Percentiles rank a stretch among this genome's conserved stretches.
Conservation (phyloP, 2,113 vertebrate species). For the Alligator mississippiensis region DNA sequence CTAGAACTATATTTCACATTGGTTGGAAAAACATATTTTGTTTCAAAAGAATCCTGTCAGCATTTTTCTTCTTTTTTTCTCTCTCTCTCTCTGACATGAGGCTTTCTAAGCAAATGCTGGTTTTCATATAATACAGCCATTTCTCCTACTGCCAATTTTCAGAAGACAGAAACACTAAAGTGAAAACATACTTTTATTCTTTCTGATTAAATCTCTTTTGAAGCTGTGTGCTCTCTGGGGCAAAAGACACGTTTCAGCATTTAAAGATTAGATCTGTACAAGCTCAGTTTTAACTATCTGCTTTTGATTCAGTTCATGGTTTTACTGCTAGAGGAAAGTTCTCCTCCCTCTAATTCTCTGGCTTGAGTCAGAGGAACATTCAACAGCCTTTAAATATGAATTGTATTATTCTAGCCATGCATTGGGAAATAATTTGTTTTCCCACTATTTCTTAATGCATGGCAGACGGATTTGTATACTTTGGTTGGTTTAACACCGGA, state of each 20-base stretch:
- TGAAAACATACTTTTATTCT: slow-evolving; percentile 3
- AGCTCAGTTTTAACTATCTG: slow-evolving; percentile 39
- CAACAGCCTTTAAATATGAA: slow-evolving; percentile 16
- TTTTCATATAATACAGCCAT: slow-evolving; percentile 16
- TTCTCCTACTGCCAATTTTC: slow-evolving; percentile 34
- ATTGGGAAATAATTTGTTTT: not conserved
- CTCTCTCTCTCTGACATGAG: not conserved
- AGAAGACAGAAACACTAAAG: slow-evolving; percentile 15
- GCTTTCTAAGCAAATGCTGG: slow-evolving; percentile 12
- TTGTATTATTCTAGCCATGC: slow-evolving; percentile 9
- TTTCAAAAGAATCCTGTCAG: not conserved
- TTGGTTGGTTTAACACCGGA: not conserved
- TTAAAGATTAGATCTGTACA: not conserved
- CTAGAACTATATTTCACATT: not conserved
- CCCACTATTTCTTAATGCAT: not conserved
- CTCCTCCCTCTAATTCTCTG: not conserved
- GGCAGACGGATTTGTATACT: not conserved
- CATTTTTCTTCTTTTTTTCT: slow-evolving; percentile 11
- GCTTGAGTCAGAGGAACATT: not conserved
- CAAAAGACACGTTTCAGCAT: not conserved
- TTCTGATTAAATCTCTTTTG: slow-evolving; percentile 48
- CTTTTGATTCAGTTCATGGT: slow-evolving; percentile 35
- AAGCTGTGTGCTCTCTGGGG: not conserved
- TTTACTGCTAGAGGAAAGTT: slow-evolving; percentile 40
- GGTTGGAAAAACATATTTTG: not conserved